Conservation (phyloP, 2,113 vertebrate species). For the Sula dactylatra region DNA sequence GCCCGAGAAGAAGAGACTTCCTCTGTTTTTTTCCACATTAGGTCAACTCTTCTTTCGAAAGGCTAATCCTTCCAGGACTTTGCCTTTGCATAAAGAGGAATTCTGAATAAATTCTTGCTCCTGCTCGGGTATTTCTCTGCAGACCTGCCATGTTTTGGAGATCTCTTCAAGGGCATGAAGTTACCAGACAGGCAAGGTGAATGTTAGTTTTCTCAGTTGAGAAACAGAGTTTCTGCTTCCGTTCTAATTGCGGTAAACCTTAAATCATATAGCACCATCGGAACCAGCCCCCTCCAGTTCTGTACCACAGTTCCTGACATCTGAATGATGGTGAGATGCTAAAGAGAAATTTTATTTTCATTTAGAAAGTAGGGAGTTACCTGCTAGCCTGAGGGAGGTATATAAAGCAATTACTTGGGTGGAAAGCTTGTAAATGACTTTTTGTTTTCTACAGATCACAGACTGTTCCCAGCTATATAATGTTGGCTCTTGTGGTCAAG, state of each 20-base stretch:
- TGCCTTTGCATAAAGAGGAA: neutral
- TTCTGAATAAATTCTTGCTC: neutral
- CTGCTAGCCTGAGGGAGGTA: neutral
- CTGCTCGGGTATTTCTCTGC: neutral
- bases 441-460: slow-evolving; percentile 21
- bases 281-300: neutral
- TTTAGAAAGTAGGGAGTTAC: neutral
- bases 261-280: neutral
- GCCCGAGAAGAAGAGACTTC: neutral
- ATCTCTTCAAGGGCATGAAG: neutral
- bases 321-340: neutral
- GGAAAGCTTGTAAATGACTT: neutral
- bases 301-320: neutral
- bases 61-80: neutral
- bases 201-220: neutral
- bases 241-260: neutral
- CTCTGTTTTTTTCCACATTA: neutral
- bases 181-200: neutral
- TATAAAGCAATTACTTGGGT: neutral
- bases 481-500: neutral
- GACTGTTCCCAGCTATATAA: neutral
- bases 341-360: neutral
- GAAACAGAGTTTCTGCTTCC: neutral
- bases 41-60: neutral
- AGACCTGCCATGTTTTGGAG: neutral